phyloP scores from a whole-genome alignment of 2,888 invertebrate genomes.

The Ellobium chinense region DNA sequence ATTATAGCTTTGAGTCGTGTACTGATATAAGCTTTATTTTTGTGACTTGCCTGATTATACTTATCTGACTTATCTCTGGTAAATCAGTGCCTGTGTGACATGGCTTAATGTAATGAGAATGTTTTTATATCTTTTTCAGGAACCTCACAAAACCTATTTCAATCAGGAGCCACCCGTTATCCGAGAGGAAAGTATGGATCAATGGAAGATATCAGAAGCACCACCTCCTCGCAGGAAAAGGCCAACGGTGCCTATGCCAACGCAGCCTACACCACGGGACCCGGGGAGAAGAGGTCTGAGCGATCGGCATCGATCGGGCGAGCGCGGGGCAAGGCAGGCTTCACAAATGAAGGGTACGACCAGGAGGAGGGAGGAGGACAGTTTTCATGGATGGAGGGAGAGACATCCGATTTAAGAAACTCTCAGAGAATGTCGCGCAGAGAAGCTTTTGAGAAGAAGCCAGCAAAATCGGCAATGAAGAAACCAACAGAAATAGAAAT shows the following conservation, averaged over 20 bases:
- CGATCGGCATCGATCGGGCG: constrained; percentile 45
- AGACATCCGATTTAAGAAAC: background rate
- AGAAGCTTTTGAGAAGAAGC: constrained; percentile 24
- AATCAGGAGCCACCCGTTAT: background rate
- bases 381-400: background rate
- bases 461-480: constrained; percentile 33
- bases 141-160: constrained; percentile 1
- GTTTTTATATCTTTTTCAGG: background rate
- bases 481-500: constrained; percentile 43
- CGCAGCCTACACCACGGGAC: constrained; percentile 44
- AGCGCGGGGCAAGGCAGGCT: constrained; percentile 28
- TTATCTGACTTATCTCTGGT: too few relatives aligned
- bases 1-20: too few relatives aligned
- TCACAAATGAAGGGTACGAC: constrained; percentile 37
- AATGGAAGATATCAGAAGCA: constrained; percentile 46
- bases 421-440: constrained; percentile 12
- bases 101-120: too few relatives aligned
- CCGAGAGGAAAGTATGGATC: constrained; percentile 28
- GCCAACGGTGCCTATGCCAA: constrained; percentile 43
- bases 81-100: too few relatives aligned
- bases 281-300: constrained; percentile 44
- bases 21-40: too few relatives aligned
- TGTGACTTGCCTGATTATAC: too few relatives aligned
- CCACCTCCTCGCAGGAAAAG: constrained; percentile 41
- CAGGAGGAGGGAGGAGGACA: background rate